Evolutionary conservation across 2,113 vertebrate genomes (phyloP).

Genomic region (Phylloscopus trochilus): DNA sequence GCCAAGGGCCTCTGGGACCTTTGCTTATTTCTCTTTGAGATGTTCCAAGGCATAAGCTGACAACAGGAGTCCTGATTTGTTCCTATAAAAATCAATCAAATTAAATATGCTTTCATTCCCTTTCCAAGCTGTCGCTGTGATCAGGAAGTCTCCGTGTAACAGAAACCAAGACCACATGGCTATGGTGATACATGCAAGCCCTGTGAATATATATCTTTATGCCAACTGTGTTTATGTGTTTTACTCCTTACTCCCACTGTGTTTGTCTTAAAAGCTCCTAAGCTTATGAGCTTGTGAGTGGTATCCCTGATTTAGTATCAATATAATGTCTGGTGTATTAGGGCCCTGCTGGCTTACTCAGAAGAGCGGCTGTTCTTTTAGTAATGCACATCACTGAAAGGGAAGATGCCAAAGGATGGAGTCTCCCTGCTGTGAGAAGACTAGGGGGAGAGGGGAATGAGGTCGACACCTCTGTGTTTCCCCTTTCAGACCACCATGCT

Average conservation of each 20-base stretch:
- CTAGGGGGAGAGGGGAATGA: neutral
- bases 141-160: neutral
- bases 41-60: neutral
- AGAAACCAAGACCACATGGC: neutral
- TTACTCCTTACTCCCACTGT: neutral
- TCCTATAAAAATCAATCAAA: neutral
- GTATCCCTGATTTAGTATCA: neutral
- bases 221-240: neutral
- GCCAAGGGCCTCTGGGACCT: conserved; percentile 17
- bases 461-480: neutral
- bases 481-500: accelerated
- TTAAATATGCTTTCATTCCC: neutral
- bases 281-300: neutral
- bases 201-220: neutral
- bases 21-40: conserved; percentile 28
- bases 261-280: neutral
- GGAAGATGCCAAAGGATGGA: neutral
- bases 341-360: neutral
- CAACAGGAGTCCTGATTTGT: neutral
- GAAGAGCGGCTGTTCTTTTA: neutral
- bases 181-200: neutral
- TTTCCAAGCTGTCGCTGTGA: neutral
- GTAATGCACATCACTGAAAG: neutral
- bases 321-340: neutral
- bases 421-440: neutral